Base-by-base conservation (phyloP, 1,140 invertebrate species). In the Trichomalopsis sarcophagae region DNA sequence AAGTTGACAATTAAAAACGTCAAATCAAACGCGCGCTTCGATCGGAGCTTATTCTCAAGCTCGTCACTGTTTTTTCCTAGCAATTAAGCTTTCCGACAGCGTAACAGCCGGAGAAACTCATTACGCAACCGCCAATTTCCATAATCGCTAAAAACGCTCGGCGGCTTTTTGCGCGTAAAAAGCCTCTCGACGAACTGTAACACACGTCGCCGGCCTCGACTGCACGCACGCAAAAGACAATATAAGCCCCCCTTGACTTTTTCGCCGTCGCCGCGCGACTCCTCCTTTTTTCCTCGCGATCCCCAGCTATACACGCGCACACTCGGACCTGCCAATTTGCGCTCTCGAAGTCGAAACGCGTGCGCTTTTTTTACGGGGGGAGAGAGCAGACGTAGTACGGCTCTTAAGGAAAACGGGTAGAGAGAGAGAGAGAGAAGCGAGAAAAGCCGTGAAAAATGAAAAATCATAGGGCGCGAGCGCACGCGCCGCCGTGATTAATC, bases 401-500 rank as follows among this genome's bases (percentile, higher is more conserved):
- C 55, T 21, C 55, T 62, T n/a, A 11, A 71, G 21, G 68, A 30
- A 33, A 17, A 17, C 62, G 13, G 62, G 33, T 36, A 36, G 2
- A n/a, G n/a, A 66, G 27, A 7, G 68, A 14, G 68, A 69, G 68
- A 71, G 1, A 9, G 6, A 7, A 2, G 2, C 74, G 78, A 47
- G 5, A 50, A 44, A 81, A 66, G 21, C 17, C 11, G 44, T 7
- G 68, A 23, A 23, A 78, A 85, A 40, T 27, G 13, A 69, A 76
- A 69, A 21, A 66, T 44, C 30, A 30, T 27, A 62, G 33, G 14
- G 21, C 50, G 14, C 21, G 55, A 1, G 50, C 50, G 13, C 50
- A 17, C 50, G 50, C 50, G 50, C 13, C 23, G 0, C 30, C n/a
- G 30, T 82, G 73, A 76, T 82, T 76, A 82, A 82, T 82, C 17